Percentiles rank a stretch among this genome's conserved stretches.
These are phyloP conservation scores for Polydrusus pterygomalis DNA, from an alignment of 2,888 invertebrate genomes.

Conservation along the genomic window DNA sequence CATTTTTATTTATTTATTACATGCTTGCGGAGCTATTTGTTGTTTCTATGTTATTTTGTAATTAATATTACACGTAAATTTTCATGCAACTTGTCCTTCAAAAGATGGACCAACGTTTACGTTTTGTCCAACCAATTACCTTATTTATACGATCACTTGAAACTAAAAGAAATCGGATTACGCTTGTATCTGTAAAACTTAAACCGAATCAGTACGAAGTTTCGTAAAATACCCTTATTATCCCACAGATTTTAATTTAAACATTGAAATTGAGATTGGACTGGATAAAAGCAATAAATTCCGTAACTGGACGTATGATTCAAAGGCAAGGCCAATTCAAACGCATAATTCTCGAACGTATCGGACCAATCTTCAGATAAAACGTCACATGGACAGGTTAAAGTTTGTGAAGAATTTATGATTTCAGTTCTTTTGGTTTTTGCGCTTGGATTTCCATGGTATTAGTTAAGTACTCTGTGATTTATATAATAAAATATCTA, in stretches of 20 bases:
- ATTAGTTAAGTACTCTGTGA: neutral
- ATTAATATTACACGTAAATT: too few species aligned
- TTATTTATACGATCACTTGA: neutral
- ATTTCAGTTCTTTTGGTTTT: conserved; percentile 61
- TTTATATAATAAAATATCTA: neutral
- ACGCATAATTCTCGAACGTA: conserved; percentile 67
- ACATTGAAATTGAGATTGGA: conserved; percentile 66
- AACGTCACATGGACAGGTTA: conserved; percentile 66
- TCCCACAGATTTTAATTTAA: conserved; percentile 62
- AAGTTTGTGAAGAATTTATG: conserved; percentile 68
- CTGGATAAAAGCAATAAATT: conserved; percentile 68
- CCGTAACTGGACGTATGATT: conserved; percentile 62
- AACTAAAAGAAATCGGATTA: neutral
- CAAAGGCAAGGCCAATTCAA: conserved; percentile 67
- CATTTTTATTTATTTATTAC: too few species aligned
- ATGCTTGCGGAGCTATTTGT: too few species aligned
- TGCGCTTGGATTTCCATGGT: conserved; percentile 6
- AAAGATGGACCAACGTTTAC: too few species aligned
- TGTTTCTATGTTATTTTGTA: too few species aligned
- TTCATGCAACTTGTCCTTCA: too few species aligned
- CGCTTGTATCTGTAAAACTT: conserved; percentile 3
- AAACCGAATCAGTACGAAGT: neutral
- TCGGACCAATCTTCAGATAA: conserved; percentile 68
- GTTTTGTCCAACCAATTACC: too few species aligned
- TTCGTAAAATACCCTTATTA: conserved; percentile 44